A percentile compares a stretch with the other conserved stretches of the same genome.
Evolutionary conservation across 2,797 vertebrate species (phyloP).

Genomic region (Cynodonichthys magdalenae): DNA sequence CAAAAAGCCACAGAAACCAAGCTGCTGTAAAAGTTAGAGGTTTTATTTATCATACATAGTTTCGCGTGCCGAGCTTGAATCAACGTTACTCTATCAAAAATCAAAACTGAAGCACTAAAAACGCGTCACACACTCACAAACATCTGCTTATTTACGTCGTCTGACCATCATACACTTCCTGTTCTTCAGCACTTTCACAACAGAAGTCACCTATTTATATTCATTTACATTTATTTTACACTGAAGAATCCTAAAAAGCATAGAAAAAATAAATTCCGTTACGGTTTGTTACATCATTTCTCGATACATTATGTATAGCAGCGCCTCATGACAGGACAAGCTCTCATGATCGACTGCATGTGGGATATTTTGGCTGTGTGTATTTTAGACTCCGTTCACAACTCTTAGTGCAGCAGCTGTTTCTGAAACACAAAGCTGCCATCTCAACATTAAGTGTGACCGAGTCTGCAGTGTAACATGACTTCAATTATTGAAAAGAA

Average conservation of each 20-base stretch:
- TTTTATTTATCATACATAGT: slow-evolving; percentile 68
- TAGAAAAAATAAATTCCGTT: slow-evolving; percentile 79
- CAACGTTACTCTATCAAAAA: slow-evolving; percentile 33
- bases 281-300: slow-evolving; percentile 54
- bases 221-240: slow-evolving; percentile 73
- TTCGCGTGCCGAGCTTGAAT: slow-evolving; percentile 47
- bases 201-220: slow-evolving; percentile 64
- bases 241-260: slow-evolving; percentile 63
- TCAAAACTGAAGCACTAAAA: slow-evolving; percentile 36
- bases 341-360: slow-evolving; percentile 40
- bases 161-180: slow-evolving; percentile 39
- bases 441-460: slow-evolving; percentile 14
- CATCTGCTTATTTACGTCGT: slow-evolving; percentile 39
- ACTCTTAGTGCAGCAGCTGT: slow-evolving; percentile 13
- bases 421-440: slow-evolving; percentile 10
- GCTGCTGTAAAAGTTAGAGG: slow-evolving; percentile 44
- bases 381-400: slow-evolving; percentile 8
- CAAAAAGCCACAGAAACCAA: slow-evolving; percentile 5
- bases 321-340: slow-evolving; percentile 42
- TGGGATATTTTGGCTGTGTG: slow-evolving; percentile 38
- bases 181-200: slow-evolving; percentile 63
- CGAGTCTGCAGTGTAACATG: slow-evolving; percentile 12
- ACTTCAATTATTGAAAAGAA: slow-evolving; percentile 13
- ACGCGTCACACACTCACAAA: slow-evolving; percentile 42
- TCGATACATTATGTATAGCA: slow-evolving; percentile 61